A percentile compares a stretch with the other conserved stretches of the same genome.
Evolutionary conservation across 2,888 invertebrate species (phyloP).

Genomic region (Dicyrtoma fusca): DNA sequence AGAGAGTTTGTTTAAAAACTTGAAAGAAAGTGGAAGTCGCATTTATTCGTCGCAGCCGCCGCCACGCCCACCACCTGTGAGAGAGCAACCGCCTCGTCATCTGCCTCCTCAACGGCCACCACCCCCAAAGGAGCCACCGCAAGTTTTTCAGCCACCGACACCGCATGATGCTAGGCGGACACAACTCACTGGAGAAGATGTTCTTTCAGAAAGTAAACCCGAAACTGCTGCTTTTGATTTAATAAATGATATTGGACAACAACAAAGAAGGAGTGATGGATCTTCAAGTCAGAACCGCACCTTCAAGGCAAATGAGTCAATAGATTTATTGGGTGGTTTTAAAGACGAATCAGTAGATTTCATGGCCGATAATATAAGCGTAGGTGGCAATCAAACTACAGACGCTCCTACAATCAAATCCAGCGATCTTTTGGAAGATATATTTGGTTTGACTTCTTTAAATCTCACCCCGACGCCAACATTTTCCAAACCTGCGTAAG

Average conservation of each 20-base stretch:
- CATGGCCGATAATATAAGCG: background rate
- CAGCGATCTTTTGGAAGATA: slow-evolving; percentile 47
- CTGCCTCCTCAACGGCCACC: slow-evolving; percentile 35
- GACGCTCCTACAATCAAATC: slow-evolving; percentile 1
- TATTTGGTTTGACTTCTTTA: slow-evolving; percentile 40
- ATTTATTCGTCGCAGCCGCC: slow-evolving; percentile 27
- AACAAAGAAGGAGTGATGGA: background rate
- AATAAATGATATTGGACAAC: slow-evolving; percentile 19
- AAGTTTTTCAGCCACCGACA: slow-evolving; percentile 35
- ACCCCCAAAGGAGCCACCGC: slow-evolving; percentile 39
- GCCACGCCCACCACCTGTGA: slow-evolving; percentile 32
- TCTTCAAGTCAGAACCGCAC: background rate
- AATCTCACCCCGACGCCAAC: background rate
- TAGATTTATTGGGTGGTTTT: slow-evolving; percentile 29
- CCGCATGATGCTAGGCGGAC: slow-evolving; percentile 37
- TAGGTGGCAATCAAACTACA: background rate
- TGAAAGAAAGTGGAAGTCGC: slow-evolving; percentile 51
- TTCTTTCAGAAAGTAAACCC: background rate
- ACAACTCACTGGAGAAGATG: slow-evolving; percentile 37
- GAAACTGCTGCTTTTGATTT: slow-evolving; percentile 28
- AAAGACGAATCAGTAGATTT: slow-evolving; percentile 23
- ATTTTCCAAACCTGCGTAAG: slow-evolving; percentile 11
- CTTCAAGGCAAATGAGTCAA: background rate
- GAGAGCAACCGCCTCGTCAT: background rate
- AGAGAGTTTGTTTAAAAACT: slow-evolving; percentile 52